phyloP scores from a whole-genome alignment of 2,797 vertebrate genomes.

The Spinus pinus region DNA sequence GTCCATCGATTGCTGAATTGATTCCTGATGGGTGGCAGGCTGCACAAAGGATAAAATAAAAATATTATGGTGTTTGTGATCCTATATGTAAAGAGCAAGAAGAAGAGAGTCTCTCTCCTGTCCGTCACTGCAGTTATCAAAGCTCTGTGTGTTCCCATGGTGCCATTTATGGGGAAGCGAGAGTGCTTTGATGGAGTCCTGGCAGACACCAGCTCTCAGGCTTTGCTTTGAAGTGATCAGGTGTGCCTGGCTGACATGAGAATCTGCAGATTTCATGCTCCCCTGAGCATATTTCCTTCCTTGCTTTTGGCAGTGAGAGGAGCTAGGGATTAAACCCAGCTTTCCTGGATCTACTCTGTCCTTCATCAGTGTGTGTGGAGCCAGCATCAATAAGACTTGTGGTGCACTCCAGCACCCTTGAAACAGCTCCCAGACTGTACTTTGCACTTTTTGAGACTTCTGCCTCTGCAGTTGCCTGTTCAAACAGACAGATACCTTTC shows the following conservation, averaged over 20 bases:
- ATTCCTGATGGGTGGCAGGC: not conserved
- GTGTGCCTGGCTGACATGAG: constrained; percentile 35
- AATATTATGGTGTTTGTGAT: not conserved
- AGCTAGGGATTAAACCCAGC: constrained; percentile 42
- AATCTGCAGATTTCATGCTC: constrained; percentile 47
- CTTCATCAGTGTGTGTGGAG: not conserved
- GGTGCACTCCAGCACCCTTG: not conserved
- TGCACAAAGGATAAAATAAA: not conserved
- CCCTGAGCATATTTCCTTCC: constrained; percentile 45
- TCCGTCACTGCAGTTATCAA: not conserved
- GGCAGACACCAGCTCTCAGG: constrained; percentile 4
- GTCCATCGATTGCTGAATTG: not conserved
- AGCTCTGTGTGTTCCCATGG: not conserved
- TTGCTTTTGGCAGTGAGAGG: constrained; percentile 11
- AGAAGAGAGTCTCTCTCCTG: not conserved
- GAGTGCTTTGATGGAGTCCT: not conserved
- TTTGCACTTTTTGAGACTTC: not conserved
- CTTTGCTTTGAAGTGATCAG: constrained; percentile 31
- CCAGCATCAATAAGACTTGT: not conserved
- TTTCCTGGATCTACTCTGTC: not conserved
- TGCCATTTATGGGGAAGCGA: not conserved
- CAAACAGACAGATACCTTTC: not conserved
- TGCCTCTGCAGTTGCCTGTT: not conserved
- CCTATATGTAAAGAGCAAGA: not conserved
- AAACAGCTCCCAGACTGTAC: not conserved